Evolutionary conservation across 2,113 vertebrate species (phyloP).

Genomic region (Rhinichthys klamathensis): DNA sequence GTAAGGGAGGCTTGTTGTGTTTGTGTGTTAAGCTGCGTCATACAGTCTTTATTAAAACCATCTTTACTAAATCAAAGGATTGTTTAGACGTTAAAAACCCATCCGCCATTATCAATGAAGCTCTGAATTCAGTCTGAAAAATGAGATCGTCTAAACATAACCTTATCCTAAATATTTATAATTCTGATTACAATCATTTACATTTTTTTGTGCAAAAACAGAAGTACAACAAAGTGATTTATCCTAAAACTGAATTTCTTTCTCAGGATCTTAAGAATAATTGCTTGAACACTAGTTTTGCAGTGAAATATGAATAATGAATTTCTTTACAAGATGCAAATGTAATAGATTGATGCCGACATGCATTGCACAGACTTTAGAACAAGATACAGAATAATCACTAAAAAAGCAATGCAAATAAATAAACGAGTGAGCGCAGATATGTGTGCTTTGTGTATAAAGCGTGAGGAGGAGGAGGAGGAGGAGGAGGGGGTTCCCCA

Average conservation of each 20-base stretch:
- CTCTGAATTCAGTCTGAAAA: not conserved
- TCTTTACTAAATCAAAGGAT: slow-evolving; percentile 4
- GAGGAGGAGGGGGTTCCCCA: slow-evolving; percentile 13
- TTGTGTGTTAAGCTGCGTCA: not conserved
- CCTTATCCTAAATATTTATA: not conserved
- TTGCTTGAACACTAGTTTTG: too few species aligned
- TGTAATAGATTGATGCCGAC: not conserved
- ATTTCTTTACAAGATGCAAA: too few species aligned
- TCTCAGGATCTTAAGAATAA: not conserved
- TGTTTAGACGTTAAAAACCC: not conserved
- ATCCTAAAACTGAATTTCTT: not conserved
- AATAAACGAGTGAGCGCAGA: not conserved
- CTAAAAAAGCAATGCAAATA: not conserved
- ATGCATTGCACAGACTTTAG: not conserved
- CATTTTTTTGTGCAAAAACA: not conserved
- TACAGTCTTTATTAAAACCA: slow-evolving; percentile 7
- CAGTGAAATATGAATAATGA: too few species aligned
- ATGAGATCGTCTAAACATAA: not conserved
- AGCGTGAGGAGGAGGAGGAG: slow-evolving; percentile 1
- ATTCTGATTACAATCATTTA: too few species aligned
- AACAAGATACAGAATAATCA: not conserved
- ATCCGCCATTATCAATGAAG: not conserved
- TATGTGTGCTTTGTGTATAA: not conserved
- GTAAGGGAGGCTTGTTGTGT: slow-evolving; percentile 34
- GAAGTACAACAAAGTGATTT: not conserved